Evolutionary conservation across 2,113 vertebrate genomes (phyloP), one percentile per base, ranked within the genome.

Genomic region (Rhegmatorhina hoffmannsi): DNA sequence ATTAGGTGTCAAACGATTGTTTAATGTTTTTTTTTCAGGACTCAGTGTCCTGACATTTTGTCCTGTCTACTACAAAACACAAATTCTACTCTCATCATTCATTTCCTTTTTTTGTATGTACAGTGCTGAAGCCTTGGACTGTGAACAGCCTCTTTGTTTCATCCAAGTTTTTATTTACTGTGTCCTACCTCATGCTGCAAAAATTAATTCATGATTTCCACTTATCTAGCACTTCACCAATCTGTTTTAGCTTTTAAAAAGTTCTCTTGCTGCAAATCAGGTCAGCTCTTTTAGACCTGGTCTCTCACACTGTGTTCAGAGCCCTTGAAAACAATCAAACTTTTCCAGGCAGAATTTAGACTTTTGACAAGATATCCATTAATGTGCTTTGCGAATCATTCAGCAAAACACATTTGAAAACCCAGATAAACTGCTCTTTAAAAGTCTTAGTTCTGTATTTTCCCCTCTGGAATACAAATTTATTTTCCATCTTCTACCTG

Each of bases 21-120:
- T 80, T 52, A 80, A 67, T 68, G 47, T 0, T 1, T 24, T 26
- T 73, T 77, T 93, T 76, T 17, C 76, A 89, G 85, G 44, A 93
- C 58, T 89, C 31, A 31, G 70, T 87, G 94, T 95, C 94, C 68
- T 97, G 95, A 97, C 95, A 96, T 87, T 97, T 96, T 97, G 87
- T 95, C 76, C 96, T 90, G 33, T 43, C 50, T 68, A 17, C 58
- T 88, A 46, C 36, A 91, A 92, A 94, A 87, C 76, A 87, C 17
- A 59, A 68, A 79, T 62, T 87, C 66, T 86, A 14, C 56, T 92
- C 46, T 91, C 31, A 5, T 69, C 12, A 33, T 84, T 85, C 60
- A 79, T 92, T 97, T 96, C 96, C 94, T 68, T 74, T 92, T 88
- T 87, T 60, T 66, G 43, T 77, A 24, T 46, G 29, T 38, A n/a